These are phyloP conservation scores for Anguilla anguilla DNA, from an alignment of 2,797 vertebrate genomes.

Conservation along the genomic window DNA sequence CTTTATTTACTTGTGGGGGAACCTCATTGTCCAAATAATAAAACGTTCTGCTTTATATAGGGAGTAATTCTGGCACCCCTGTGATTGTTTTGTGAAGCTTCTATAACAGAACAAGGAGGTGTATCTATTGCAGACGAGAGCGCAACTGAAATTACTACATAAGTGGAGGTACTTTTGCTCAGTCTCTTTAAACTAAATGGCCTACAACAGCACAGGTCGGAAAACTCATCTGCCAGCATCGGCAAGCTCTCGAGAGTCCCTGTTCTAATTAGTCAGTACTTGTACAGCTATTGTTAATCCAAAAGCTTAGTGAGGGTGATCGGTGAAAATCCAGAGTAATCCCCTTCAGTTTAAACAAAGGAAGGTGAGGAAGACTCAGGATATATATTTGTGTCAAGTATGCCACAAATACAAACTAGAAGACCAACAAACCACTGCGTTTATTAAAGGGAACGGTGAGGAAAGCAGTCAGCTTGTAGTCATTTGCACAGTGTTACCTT, in stretches of 20 bases:
- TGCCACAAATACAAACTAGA: neutral
- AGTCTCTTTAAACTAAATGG: conserved; percentile 44
- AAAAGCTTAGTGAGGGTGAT: conserved; percentile 48
- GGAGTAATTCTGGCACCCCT: conserved; percentile 26
- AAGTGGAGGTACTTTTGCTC: conserved; percentile 57
- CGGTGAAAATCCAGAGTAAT: conserved; percentile 40
- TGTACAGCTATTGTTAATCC: conserved; percentile 49
- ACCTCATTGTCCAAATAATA: conserved; percentile 60
- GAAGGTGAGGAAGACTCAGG: conserved; percentile 8
- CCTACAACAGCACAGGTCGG: conserved; percentile 50
- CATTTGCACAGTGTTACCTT: neutral
- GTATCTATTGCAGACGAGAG: conserved; percentile 53
- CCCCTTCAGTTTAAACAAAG: conserved; percentile 34
- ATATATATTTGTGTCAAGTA: neutral
- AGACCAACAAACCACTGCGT: neutral
- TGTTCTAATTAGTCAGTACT: conserved; percentile 57
- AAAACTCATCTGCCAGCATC: conserved; percentile 56
- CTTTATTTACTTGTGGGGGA: conserved; percentile 64
- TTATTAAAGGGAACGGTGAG: neutral
- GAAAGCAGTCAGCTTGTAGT: neutral
- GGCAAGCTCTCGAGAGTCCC: conserved; percentile 52
- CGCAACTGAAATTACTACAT: conserved; percentile 35
- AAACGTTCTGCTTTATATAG: conserved; percentile 42
- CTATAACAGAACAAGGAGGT: conserved; percentile 22
- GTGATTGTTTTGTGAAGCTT: neutral